phyloP scores from a whole-genome alignment of 2,113 vertebrate species.

The Jaculus jaculus region DNA sequence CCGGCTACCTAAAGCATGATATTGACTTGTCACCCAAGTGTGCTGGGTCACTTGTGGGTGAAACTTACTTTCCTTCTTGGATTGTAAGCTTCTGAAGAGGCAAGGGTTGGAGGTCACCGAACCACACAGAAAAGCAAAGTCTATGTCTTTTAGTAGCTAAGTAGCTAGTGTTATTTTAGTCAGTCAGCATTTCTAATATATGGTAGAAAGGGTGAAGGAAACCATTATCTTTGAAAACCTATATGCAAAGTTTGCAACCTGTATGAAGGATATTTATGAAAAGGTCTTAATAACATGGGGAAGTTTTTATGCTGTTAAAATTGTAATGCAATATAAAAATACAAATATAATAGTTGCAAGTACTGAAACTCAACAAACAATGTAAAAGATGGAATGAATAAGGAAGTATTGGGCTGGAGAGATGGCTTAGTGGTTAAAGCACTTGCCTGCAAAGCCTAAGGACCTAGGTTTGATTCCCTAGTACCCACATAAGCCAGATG shows the following conservation, averaged over 20 bases:
- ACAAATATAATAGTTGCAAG: neutral
- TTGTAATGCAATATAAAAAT: neutral
- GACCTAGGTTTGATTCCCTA: too few species aligned
- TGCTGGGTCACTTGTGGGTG: neutral
- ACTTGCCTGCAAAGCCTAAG: too few species aligned
- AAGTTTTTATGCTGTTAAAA: slow-evolving; percentile 1
- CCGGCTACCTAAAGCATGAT: neutral
- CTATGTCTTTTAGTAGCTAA: neutral
- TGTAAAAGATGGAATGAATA: neutral
- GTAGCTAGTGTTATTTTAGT: neutral
- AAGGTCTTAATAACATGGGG: neutral
- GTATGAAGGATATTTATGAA: neutral
- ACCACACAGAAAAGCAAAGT: neutral
- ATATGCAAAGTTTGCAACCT: neutral
- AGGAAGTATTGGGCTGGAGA: neutral
- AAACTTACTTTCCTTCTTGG: neutral
- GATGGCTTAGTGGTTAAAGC: too few species aligned
- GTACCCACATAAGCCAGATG: too few species aligned
- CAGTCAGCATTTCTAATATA: neutral
- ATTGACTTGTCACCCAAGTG: accelerated
- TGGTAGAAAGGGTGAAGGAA: neutral
- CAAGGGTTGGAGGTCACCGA: neutral
- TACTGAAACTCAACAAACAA: slow-evolving; percentile 21
- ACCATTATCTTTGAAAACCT: neutral
- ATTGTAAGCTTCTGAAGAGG: neutral